Evolutionary conservation across 2,797 vertebrate genomes (phyloP).

Genomic region (Simalia tracyae): DNA sequence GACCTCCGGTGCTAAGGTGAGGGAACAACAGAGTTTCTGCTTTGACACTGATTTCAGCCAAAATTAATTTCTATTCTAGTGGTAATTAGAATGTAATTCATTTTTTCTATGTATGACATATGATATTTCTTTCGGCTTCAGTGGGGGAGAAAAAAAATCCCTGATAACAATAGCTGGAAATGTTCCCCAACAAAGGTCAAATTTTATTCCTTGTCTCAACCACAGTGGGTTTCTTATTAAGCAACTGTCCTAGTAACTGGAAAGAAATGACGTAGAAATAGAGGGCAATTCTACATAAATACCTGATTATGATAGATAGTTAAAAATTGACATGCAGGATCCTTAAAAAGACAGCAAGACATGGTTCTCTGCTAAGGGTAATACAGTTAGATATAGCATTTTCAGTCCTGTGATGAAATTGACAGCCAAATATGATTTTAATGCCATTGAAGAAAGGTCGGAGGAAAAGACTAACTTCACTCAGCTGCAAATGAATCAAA

Average conservation of each 20-base stretch:
- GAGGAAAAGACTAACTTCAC: not conserved
- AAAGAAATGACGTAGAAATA: not conserved
- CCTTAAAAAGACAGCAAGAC: conserved; percentile 72
- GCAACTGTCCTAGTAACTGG: not conserved
- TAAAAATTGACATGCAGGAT: conserved; percentile 71
- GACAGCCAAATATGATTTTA: not conserved
- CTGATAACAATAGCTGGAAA: not conserved
- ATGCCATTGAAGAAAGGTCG: not conserved
- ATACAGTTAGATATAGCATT: not conserved
- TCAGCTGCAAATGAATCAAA: not conserved
- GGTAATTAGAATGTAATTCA: not conserved
- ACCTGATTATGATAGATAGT: conserved; percentile 61
- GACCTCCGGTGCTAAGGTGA: too few relatives aligned
- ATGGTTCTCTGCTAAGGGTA: conserved; percentile 65
- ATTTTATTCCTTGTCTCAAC: not conserved
- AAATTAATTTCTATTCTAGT: not conserved
- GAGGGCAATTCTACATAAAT: conserved; percentile 45
- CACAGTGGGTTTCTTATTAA: conserved; percentile 5
- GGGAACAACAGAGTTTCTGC: not conserved
- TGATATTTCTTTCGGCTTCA: not conserved
- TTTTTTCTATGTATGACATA: not conserved
- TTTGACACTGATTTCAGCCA: not conserved
- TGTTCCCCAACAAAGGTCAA: conserved; percentile 10
- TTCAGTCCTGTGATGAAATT: not conserved
- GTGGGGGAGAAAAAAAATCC: not conserved